Base-by-base conservation (phyloP, 2,888 invertebrate genomes). In the Dynastes grantii region DNA sequence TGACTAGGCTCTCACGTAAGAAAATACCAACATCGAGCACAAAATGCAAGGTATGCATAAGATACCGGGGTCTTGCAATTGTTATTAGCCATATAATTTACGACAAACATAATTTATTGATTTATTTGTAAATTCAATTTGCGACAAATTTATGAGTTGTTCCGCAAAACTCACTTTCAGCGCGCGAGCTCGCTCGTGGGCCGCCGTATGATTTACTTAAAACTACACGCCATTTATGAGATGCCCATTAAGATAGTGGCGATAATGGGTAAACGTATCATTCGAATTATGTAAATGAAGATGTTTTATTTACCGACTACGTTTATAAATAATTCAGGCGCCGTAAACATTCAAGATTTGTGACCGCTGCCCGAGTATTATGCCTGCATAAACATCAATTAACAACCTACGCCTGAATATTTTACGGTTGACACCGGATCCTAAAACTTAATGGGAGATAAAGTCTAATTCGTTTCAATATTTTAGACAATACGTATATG, bases 231-330 rank as follows among this genome's bases (percentile, higher is more conserved):
- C 73, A 58, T 61, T 73, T 73, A 73, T 73, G 73, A 73, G 73
- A 73, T 73, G 58, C 16, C 73, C 58, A 40, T 73, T 73, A 73
- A 73, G 73, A 73, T 73, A 73, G 37, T 73, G 58, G 58, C 73
- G 73, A 73, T 73, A 58, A 58, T 58, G 73, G 58, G 40, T 76
- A 76, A 76, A 76, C 67, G 37, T 67, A 76, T 76, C 67, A 76
- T 67, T 76, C 55, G 67, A 76, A 76, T 76, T 76, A 76, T 76
- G 76, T 67, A 76, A 64, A 76, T 76, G 67, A 65, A 67, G 65
- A 67, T 53, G 76, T 76, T 65, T 67, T 76, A 76, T 76, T 64
- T 76, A 67, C 76, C 64, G 65, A 32, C 65, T 40, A 11, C 37
- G 67, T 67, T 67, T 65, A 76, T 76, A 76, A 67, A 76, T 76